Evolutionary conservation across 1,140 invertebrate species (phyloP).

Genomic region (Antheraea pernyi): DNA sequence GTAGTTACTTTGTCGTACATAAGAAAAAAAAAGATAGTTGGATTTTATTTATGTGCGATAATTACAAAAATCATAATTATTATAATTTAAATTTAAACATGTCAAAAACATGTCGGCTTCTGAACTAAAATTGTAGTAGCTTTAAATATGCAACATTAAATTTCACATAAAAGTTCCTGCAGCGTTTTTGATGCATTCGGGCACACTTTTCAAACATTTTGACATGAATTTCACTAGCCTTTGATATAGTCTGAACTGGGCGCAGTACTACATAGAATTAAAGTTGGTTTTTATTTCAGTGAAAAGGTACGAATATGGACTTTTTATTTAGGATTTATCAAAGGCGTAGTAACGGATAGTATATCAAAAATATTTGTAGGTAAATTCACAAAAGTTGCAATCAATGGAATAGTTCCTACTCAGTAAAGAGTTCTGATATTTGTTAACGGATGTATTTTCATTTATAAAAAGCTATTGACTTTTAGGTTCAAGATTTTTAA

Average conservation of each 20-base stretch:
- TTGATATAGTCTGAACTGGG: constrained; percentile 35
- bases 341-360: background rate
- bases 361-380: background rate
- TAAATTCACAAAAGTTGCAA: too few relatives aligned
- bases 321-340: background rate
- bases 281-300: constrained; percentile 21
- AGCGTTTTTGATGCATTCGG: constrained; percentile 36
- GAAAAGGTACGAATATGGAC: constrained; percentile 17
- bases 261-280: constrained; percentile 13
- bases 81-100: background rate
- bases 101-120: background rate
- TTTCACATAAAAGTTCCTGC: constrained; percentile 43
- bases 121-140: constrained; percentile 19
- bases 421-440: too few relatives aligned
- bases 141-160: constrained; percentile 50
- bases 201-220: constrained; percentile 51
- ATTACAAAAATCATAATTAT: background rate
- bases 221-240: constrained; percentile 43
- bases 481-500: too few relatives aligned
- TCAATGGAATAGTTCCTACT: too few relatives aligned
- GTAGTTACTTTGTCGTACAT: too few relatives aligned
- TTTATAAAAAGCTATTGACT: too few relatives aligned
- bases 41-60: too few relatives aligned
- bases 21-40: too few relatives aligned
- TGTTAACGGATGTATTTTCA: too few relatives aligned